Conservation (phyloP, 1,140 invertebrate species). For the Platyscapa corneri region DNA sequence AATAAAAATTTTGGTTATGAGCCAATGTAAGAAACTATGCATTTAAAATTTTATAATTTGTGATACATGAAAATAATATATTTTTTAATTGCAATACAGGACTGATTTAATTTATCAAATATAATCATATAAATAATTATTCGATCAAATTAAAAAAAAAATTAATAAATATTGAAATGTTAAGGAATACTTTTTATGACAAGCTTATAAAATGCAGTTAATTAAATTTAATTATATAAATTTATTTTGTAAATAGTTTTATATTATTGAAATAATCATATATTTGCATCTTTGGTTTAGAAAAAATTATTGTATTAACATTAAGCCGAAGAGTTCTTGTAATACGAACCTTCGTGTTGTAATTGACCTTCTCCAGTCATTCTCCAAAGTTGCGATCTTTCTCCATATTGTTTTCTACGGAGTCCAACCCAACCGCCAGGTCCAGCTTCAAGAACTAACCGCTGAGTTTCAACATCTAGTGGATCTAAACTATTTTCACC, state of each 20-base stretch:
- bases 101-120: too few relatives aligned
- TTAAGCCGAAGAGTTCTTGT: constrained; percentile 57
- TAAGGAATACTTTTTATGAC: too few relatives aligned
- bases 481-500: constrained; percentile 74
- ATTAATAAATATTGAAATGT: too few relatives aligned
- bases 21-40: neutral
- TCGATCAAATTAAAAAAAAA: too few relatives aligned
- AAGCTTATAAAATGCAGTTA: neutral
- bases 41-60: neutral
- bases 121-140: too few relatives aligned
- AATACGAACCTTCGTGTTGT: constrained; percentile 89
- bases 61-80: too few relatives aligned
- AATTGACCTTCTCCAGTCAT: constrained; percentile 91
- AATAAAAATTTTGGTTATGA: neutral
- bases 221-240: neutral
- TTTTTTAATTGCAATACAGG: too few relatives aligned
- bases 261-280: too few relatives aligned
- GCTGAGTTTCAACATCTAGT: constrained; percentile 78
- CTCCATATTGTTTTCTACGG: constrained; percentile 87
- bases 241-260: too few relatives aligned
- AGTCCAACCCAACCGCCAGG: constrained; percentile 84
- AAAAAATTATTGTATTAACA: neutral
- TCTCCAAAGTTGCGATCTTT: constrained; percentile 95
- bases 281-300: too few relatives aligned
- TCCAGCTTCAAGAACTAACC: constrained; percentile 89